Base-by-base conservation (phyloP, 2,113 vertebrate species). In the Salvator merianae region DNA sequence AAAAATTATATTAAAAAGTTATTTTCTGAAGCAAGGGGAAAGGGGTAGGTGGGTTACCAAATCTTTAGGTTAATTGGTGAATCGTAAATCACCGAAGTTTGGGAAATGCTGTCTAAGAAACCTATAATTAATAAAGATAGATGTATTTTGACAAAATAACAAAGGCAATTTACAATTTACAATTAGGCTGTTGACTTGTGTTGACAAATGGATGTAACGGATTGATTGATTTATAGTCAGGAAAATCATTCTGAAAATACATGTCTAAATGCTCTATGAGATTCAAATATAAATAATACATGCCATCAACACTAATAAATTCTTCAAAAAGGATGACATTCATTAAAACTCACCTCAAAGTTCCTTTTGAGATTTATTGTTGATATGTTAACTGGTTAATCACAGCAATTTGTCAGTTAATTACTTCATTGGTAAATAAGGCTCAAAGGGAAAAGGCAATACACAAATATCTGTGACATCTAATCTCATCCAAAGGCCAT, bases 241-340 rank as follows among this genome's bases (percentile, higher is more conserved):
- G 7, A 62, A 84, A 70, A 8, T 78, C 50, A 77, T 70, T 69
- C 50, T 84, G 65, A 84, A 55, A 76, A 32, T 28, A 70, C n/a
- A 26, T 40, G 53, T 43, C 66, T 77, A 84, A 84, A 77, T 84
- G 13, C 3, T 55, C 59, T 40, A 84, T 12, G 70, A 16, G n/a
- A 69, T 84, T 59, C 12, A 78, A 70, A 34, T 78, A 83, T 68
- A 28, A 70, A 78, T 84, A 71, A 59, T 70, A 59, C 65, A 70
- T 70, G 47, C 77, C 26, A 68, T 24, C 30, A 53, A 40, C 43
- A 68, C 7, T 22, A 26, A 77, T 68, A 36, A 7, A 26, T 38
- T n/a, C 59, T 59, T 77, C 26, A 69, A 26, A 77, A 77, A 70
- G 55, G 65, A 43, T 47, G 69, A 40, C 32, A 53, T 50, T 24